These are phyloP conservation scores for Ecdyonurus torrentis DNA, from an alignment of 2,888 invertebrate species.

Conservation along the genomic window DNA sequence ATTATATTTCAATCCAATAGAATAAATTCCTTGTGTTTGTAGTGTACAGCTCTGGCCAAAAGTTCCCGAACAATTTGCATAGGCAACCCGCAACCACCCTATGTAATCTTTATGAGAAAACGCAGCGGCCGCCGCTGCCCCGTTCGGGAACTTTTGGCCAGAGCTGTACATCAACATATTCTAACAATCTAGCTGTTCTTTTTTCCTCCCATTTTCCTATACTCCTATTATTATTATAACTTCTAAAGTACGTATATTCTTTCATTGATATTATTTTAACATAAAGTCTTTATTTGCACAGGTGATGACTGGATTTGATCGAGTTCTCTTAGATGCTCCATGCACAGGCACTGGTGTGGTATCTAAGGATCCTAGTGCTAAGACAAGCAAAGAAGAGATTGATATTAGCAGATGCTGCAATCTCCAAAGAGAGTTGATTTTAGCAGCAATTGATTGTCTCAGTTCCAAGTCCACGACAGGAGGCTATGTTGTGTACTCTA, in stretches of 20 bases:
- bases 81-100: too few relatives aligned
- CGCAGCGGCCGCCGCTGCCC: too few relatives aligned
- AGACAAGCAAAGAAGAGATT: conserved; percentile 73
- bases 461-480: conserved; percentile 84
- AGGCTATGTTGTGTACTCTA: conserved; percentile 94
- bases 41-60: too few relatives aligned
- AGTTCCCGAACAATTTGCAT: too few relatives aligned
- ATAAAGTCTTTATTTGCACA: conserved; percentile 27
- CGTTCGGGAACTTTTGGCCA: too few relatives aligned
- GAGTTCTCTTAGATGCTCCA: conserved; percentile 92
- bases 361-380: conserved; percentile 93
- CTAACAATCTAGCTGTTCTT: too few relatives aligned
- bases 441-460: conserved; percentile 93
- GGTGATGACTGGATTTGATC: conserved; percentile 81
- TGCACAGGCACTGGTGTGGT: conserved; percentile 98
- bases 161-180: too few relatives aligned
- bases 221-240: neutral
- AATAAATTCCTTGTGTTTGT: too few relatives aligned
- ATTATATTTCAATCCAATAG: too few relatives aligned
- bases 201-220: too few relatives aligned
- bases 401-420: conserved; percentile 86
- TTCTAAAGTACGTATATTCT: neutral
- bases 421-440: conserved; percentile 76
- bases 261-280: neutral
- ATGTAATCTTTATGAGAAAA: too few relatives aligned